Evolutionary conservation across 2,888 invertebrate species (phyloP).

Genomic region (Drosophila recens): DNA sequence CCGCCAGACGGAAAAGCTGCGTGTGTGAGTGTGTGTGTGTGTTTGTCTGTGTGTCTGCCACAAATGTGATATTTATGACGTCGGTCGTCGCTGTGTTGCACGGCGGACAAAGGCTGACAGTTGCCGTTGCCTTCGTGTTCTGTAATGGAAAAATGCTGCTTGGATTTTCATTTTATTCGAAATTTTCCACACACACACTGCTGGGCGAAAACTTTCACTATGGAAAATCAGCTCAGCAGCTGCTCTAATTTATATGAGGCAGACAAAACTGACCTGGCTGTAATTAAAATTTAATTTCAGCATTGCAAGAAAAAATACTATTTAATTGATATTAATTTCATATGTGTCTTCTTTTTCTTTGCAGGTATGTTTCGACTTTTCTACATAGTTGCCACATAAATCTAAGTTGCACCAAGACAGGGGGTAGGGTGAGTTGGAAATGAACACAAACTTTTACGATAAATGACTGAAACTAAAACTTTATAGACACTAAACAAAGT

Average conservation of each 20-base stretch:
- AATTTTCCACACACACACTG: conserved; percentile 18
- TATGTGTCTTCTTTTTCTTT: conserved; percentile 42
- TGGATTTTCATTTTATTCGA: conserved; percentile 11
- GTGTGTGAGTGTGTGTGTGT: conserved; percentile 25
- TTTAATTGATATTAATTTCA: conserved; percentile 73
- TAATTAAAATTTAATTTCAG: conserved; percentile 72
- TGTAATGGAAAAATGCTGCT: conserved; percentile 52
- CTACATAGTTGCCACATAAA: conserved; percentile 27
- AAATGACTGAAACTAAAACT: conserved; percentile 31
- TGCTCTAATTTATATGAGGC: conserved; percentile 51
- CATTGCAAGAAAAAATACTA: conserved; percentile 40
- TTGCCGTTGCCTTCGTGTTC: conserved; percentile 2
- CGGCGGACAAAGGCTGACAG: conserved; percentile 49
- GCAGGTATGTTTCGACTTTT: conserved; percentile 60
- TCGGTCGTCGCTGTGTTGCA: conserved; percentile 27
- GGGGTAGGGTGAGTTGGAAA: conserved; percentile 48
- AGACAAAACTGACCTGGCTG: conserved; percentile 18
- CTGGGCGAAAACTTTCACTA: conserved; percentile 63
- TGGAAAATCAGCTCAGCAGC: neutral
- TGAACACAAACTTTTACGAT: conserved; percentile 27
- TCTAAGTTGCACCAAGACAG: conserved; percentile 24
- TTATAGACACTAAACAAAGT: conserved; percentile 36
- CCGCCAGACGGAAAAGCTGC: conserved; percentile 24
- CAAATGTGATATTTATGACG: conserved; percentile 80
- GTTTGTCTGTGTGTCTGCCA: conserved; percentile 60